Conservation (phyloP, 2,113 vertebrate genomes). For the Grammomys dolichurus region DNA sequence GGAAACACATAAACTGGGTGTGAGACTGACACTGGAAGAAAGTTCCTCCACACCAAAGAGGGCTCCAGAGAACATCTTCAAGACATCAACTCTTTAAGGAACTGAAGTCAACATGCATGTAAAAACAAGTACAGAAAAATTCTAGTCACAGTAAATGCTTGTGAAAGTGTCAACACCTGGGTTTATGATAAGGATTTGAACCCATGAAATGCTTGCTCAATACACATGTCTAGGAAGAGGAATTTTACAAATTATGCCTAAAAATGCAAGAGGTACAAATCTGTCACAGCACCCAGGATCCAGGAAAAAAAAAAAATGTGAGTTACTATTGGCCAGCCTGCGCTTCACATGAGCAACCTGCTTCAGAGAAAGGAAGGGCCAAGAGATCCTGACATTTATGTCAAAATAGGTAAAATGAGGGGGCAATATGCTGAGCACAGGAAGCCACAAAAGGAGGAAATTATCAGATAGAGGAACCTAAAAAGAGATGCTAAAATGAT, state of each 20-base stretch:
- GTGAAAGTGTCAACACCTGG: too few relatives aligned
- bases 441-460: background rate
- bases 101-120: too few relatives aligned
- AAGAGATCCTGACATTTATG: background rate
- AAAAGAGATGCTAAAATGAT: background rate
- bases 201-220: too few relatives aligned
- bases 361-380: background rate
- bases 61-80: background rate
- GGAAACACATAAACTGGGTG: background rate
- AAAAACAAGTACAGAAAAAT: too few relatives aligned
- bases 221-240: too few relatives aligned
- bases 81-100: background rate
- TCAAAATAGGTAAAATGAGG: background rate
- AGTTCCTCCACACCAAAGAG: background rate
- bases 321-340: too few relatives aligned
- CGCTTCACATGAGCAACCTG: background rate
- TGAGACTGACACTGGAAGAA: background rate
- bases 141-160: too few relatives aligned
- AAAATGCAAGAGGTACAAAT: too few relatives aligned
- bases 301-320: too few relatives aligned
- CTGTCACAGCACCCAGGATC: too few relatives aligned
- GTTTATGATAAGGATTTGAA: too few relatives aligned
- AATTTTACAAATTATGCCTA: too few relatives aligned
- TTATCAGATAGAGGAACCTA: background rate
- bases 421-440: background rate